phyloP scores from a whole-genome alignment of 2,797 vertebrate genomes.

The Pseudochirops corinnae region DNA sequence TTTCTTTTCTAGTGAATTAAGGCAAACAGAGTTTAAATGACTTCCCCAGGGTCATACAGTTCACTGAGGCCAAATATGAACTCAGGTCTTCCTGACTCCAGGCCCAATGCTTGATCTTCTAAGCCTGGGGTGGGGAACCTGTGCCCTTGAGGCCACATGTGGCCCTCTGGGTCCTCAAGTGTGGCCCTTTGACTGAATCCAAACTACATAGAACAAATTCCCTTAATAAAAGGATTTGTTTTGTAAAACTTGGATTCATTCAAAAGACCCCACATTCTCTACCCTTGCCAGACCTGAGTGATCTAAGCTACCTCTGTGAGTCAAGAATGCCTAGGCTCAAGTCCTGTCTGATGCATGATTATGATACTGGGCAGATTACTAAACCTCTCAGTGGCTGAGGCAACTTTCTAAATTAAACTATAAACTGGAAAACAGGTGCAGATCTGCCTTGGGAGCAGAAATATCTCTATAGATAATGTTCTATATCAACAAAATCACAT shows the following conservation, averaged over 20 bases:
- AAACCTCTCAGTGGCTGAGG: neutral
- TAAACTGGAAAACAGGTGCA: neutral
- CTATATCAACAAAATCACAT: no score
- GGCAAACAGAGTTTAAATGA: no score
- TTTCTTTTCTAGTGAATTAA: no score
- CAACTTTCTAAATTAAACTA: neutral
- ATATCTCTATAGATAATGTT: neutral
- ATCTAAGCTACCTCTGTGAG: neutral
- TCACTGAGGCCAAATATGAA: neutral
- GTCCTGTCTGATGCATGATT: neutral
- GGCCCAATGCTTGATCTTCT: neutral
- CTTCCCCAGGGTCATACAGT: no score
- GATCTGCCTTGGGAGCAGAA: neutral
- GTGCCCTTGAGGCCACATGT: no score
- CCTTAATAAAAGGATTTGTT: no score
- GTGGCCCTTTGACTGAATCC: no score
- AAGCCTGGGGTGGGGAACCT: neutral
- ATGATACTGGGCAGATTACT: neutral
- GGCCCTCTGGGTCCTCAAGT: no score
- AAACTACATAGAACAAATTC: no score
- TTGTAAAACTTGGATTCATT: no score
- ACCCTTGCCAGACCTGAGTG: no score
- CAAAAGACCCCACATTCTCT: no score
- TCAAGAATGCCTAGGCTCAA: neutral
- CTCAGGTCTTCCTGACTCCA: neutral